Percentiles rank a stretch among this genome's conserved stretches.
Conservation (phyloP, 2,113 vertebrate genomes). For the Anolis carolinensis region DNA sequence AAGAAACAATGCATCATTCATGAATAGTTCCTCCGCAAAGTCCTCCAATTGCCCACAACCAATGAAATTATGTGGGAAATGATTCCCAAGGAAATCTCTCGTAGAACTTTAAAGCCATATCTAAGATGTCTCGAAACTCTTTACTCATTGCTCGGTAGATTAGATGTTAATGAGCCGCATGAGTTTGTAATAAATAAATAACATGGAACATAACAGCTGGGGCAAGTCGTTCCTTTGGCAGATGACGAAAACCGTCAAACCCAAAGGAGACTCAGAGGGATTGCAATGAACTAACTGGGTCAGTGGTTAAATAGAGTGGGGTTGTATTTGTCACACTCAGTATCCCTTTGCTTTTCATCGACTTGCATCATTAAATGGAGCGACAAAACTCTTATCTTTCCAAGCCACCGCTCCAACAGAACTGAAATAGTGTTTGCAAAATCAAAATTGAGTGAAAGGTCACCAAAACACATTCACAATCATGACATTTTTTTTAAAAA, state of each 20-base stretch:
- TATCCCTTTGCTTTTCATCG: neutral
- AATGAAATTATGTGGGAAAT: conserved; percentile 50
- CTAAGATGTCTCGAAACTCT: conserved; percentile 60
- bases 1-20: conserved; percentile 51
- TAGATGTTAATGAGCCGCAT: conserved; percentile 64
- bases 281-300: conserved; percentile 52
- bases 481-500: no score
- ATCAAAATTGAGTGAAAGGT: neutral
- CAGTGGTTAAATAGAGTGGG: conserved; percentile 45
- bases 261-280: conserved; percentile 19
- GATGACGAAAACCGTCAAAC: conserved; percentile 58
- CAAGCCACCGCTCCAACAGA: neutral
- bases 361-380: neutral
- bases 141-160: conserved; percentile 37
- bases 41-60: conserved; percentile 43
- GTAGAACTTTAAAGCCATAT: conserved; percentile 22
- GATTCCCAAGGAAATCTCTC: conserved; percentile 59
- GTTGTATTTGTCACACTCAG: conserved; percentile 7
- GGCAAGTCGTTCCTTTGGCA: conserved; percentile 58
- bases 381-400: neutral
- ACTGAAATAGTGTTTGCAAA: neutral
- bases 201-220: conserved; percentile 63
- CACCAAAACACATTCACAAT: no score
- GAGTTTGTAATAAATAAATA: conserved; percentile 61
- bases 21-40: conserved; percentile 30